phyloP scores from a whole-genome alignment of 1,140 invertebrate species.

The Myzus persicae region DNA sequence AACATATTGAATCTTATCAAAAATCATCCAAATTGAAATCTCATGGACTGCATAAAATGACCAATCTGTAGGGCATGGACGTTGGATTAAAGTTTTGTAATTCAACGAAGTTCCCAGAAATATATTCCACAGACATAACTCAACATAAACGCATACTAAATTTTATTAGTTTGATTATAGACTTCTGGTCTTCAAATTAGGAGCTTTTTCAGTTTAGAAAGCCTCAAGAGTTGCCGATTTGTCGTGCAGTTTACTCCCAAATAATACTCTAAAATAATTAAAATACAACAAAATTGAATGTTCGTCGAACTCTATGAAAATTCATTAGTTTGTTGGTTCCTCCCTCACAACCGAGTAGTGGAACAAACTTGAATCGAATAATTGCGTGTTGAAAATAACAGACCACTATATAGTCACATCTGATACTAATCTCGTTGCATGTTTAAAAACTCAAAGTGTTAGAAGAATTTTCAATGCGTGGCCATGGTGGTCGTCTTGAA shows the following conservation, averaged over 20 bases:
- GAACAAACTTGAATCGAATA: background rate
- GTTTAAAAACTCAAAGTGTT: background rate
- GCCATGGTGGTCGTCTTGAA: background rate
- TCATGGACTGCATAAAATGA: background rate
- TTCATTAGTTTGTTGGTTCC: background rate
- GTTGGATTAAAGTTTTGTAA: background rate
- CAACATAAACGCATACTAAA: no score
- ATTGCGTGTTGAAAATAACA: conserved; percentile 31
- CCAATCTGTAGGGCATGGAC: background rate
- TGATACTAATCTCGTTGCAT: conserved; percentile 26
- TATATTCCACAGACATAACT: background rate
- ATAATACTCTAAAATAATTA: background rate
- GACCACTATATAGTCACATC: background rate
- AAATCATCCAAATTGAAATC: background rate
- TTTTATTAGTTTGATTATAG: background rate
- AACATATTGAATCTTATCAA: no score
- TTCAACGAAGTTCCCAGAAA: background rate
- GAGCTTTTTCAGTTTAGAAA: background rate
- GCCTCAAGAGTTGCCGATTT: conserved; percentile 6
- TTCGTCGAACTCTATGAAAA: background rate
- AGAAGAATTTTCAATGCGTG: background rate
- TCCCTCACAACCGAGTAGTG: background rate
- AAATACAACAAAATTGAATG: background rate
- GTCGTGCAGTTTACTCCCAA: background rate
- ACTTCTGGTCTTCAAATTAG: background rate